Evolutionary conservation across 2,113 vertebrate genomes (phyloP).

Genomic region (Lophochroa leadbeateri): DNA sequence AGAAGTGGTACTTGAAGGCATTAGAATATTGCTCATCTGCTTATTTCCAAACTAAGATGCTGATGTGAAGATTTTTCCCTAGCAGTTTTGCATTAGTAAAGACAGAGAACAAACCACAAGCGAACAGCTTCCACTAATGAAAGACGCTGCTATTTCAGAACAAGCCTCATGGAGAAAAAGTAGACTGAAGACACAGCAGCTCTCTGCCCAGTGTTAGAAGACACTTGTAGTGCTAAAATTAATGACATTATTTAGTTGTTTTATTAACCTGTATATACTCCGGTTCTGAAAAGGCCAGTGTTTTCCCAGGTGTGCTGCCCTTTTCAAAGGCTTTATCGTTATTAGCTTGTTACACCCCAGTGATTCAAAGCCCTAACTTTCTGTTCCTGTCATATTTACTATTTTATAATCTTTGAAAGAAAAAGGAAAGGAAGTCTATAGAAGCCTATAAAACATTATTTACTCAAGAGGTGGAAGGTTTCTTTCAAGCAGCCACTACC

Average conservation of each 20-base stretch:
- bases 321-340: not conserved
- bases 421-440: not conserved
- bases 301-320: not conserved
- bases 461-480: not conserved
- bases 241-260: not conserved
- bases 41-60: not conserved
- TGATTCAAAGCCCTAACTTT: not conserved
- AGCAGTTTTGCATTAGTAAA: not conserved
- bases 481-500: not conserved
- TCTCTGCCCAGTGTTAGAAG: not conserved
- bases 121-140: not conserved
- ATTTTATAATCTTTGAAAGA: slow-evolving; percentile 14
- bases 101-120: not conserved
- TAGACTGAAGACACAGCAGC: not conserved
- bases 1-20: not conserved
- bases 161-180: not conserved
- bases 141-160: not conserved
- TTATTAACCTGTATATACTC: not conserved
- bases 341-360: not conserved
- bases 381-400: not conserved
- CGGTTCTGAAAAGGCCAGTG: not conserved
- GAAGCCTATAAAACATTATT: slow-evolving; percentile 34
- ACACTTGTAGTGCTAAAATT: not conserved
- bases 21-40: not conserved
- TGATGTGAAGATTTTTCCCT: not conserved